Percentiles rank a stretch among this genome's conserved stretches.
These are phyloP conservation scores for Proteles cristata DNA, from an alignment of 2,113 vertebrate genomes.

Conservation along the genomic window DNA sequence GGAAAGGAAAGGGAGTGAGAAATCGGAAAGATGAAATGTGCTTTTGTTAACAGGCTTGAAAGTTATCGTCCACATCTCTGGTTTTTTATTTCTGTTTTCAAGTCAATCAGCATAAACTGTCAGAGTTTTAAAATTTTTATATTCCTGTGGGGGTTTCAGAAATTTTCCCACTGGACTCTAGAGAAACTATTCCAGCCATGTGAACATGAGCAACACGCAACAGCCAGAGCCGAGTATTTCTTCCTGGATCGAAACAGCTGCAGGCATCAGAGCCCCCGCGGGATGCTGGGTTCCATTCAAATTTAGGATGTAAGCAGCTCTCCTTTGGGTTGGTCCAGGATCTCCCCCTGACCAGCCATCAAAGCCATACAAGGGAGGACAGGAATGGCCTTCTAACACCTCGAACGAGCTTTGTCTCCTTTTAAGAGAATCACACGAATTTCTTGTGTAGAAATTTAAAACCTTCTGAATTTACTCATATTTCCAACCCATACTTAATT, in stretches of 20 bases:
- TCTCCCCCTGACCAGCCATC: background rate
- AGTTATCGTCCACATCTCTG: slow-evolving; percentile 52
- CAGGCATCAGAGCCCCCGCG: rapidly evolving
- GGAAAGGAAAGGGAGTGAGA: slow-evolving; percentile 74
- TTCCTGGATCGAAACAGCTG: background rate
- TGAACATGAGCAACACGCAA: background rate
- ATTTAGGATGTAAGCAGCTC: background rate
- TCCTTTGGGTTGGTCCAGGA: rapidly evolving
- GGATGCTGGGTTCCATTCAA: background rate
- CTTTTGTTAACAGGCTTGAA: slow-evolving; percentile 66
- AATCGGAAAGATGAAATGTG: slow-evolving; percentile 69
- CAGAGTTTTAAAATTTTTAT: background rate
- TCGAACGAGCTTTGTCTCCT: background rate
- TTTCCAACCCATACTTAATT: background rate
- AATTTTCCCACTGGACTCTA: slow-evolving; percentile 14
- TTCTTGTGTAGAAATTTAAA: background rate
- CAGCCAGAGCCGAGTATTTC: background rate
- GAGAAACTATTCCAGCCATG: background rate
- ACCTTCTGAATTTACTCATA: background rate
- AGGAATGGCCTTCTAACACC: background rate
- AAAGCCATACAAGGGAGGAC: rapidly evolving
- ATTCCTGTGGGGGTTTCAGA: background rate
- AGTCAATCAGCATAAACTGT: background rate
- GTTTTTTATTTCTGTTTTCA: background rate
- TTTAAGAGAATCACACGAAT: background rate